Evolutionary conservation across 2,113 vertebrate genomes (phyloP).

Genomic region (Fregetta grallaria): DNA sequence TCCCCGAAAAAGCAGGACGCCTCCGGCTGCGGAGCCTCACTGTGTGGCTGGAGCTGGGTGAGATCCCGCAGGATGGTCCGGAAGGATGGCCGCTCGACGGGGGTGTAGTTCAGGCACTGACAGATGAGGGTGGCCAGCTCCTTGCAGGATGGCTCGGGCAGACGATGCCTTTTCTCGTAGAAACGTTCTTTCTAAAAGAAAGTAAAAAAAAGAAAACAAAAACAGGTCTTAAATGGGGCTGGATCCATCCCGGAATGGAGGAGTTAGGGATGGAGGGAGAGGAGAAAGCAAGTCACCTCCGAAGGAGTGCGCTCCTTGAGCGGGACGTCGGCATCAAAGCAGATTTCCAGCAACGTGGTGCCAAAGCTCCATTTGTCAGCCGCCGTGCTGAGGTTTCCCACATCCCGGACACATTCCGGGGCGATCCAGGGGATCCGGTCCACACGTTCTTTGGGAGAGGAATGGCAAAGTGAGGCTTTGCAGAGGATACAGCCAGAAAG

Average conservation of each 20-base stretch:
- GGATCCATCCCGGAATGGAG: not conserved
- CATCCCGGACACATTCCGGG: constrained; percentile 82
- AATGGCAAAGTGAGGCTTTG: not conserved
- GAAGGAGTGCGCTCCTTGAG: constrained; percentile 76
- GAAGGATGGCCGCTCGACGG: constrained; percentile 82
- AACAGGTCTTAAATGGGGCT: fast-evolving
- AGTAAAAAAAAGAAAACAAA: too few species aligned
- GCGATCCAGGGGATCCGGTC: constrained; percentile 94
- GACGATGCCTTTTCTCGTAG: constrained; percentile 82
- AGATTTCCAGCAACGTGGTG: constrained; percentile 89
- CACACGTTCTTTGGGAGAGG: constrained; percentile 78
- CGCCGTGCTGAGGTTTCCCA: constrained; percentile 55
- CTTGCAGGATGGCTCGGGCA: constrained; percentile 80
- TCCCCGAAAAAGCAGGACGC: not conserved
- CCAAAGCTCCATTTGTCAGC: constrained; percentile 95
- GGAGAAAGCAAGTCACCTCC: constrained; percentile 69
- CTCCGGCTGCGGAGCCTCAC: constrained; percentile 49
- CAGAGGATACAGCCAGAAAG: not conserved
- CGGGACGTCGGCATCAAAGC: constrained; percentile 86
- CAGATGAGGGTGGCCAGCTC: constrained; percentile 84
- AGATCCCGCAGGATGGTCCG: constrained; percentile 86
- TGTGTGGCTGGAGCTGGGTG: constrained; percentile 81
- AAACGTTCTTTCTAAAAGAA: constrained; percentile 87
- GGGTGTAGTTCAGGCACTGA: constrained; percentile 85
- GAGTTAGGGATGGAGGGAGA: fast-evolving